Conservation (phyloP, 1,140 invertebrate species). For the Chlorops oryzae region DNA sequence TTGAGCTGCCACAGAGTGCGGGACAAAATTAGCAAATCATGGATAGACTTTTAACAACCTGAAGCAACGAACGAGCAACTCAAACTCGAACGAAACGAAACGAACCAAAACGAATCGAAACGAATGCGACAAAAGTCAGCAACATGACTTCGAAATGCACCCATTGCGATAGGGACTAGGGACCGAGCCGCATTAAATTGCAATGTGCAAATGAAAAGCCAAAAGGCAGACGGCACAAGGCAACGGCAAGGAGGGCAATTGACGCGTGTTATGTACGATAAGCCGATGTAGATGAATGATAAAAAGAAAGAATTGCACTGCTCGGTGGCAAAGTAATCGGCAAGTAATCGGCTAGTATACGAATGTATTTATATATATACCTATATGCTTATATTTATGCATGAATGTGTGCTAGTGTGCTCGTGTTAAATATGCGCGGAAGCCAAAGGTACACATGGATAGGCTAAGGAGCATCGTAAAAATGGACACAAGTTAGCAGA, state of each 20-base stretch:
- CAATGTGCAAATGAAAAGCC: conserved; percentile 12
- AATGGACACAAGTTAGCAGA: no score
- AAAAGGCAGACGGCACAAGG: background rate
- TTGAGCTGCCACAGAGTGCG: no score
- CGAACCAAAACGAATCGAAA: conserved; percentile 4
- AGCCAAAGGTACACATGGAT: no score
- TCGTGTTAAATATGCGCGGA: no score
- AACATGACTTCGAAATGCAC: no score
- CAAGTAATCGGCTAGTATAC: background rate
- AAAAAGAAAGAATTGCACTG: conserved; percentile 7
- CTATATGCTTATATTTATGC: background rate
- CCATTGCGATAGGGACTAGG: background rate
- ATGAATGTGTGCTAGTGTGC: background rate
- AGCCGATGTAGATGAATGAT: background rate
- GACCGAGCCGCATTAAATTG: no score
- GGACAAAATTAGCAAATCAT: no score
- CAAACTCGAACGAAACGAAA: background rate
- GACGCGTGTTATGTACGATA: background rate
- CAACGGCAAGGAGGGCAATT: background rate
- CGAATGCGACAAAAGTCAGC: no score
- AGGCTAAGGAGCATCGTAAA: no score
- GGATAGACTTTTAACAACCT: no score
- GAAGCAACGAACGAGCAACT: background rate
- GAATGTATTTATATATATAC: background rate
- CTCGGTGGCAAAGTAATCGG: background rate